Base-by-base conservation (phyloP, 2,888 invertebrate genomes). In the Diaprepes abbreviatus region DNA sequence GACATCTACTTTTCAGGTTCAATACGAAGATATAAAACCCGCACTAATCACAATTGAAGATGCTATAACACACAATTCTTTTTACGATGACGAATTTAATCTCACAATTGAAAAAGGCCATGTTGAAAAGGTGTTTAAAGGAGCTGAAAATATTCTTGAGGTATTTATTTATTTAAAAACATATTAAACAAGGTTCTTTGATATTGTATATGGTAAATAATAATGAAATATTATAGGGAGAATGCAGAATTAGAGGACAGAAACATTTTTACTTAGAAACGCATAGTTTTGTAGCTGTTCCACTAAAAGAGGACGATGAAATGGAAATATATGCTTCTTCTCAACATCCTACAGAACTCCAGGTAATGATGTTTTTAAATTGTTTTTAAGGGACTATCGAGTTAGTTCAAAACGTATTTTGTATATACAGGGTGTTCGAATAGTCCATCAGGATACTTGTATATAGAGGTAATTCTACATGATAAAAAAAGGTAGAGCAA, bases 241-340 rank as follows among this genome's bases (percentile, higher is more conserved):
- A 93, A 75, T 86, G 90, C 36, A 87, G 91, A 67, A 92, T 94
- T 79, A 95, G 96, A 9, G 96, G 95, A 0, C 97, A 98, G 83
- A 97, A 98, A 81, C 98, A 98, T 82, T 97, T 98, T 83, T 98
- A 98, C 84, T 85, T 98, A 76, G 98, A 98, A 85, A 95, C 97
- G 0, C 90, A 94, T 71, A 89, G 89, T 0, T 85, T 89, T 2
- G 84, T 93, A 67, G 93, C 89, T 0, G 85, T 92, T 45, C 94
- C 94, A 0, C 90, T 89, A 75, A 89, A 88, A 76, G 94, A 94
- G 81, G 91, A 91, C 67, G 90, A 93, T 73, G 97, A 97, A 83
- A 83, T 98, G 67, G 96, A 96, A 81, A 83, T 97, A 55, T 91
- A 92, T 79, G 89, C 90, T 74, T 93, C 95, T 0, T 92, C 93